These are phyloP conservation scores for Triplophysa rosa DNA, from an alignment of 2,113 vertebrate species.

Conservation along the genomic window DNA sequence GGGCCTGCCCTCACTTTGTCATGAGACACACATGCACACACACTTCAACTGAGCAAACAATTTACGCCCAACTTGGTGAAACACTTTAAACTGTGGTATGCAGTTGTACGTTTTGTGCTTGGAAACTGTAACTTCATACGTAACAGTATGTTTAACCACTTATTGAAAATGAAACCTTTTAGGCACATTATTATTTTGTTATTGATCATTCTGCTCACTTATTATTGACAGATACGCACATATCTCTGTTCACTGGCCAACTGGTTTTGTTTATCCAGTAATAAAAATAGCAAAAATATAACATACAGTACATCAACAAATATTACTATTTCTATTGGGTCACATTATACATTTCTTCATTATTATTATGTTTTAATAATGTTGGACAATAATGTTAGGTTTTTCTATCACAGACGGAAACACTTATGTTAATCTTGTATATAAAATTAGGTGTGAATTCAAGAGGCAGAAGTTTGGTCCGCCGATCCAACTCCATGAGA, in stretches of 20 bases:
- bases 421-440: no score
- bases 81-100: conserved; percentile 16
- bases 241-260: neutral
- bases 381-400: no score
- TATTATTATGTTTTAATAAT: no score
- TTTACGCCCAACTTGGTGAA: no score
- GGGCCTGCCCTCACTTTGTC: conserved; percentile 61
- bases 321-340: no score
- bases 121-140: neutral
- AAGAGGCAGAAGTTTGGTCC: neutral
- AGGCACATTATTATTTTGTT: neutral
- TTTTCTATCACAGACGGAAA: no score
- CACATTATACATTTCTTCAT: no score
- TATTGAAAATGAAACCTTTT: neutral
- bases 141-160: neutral
- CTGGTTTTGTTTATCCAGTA: neutral
- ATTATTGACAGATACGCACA: neutral
- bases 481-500: conserved; percentile 34
- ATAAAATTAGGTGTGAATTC: neutral
- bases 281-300: neutral
- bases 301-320: no score
- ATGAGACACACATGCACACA: conserved; percentile 35
- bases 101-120: neutral
- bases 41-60: conserved; percentile 27
- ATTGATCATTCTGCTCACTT: neutral